A percentile compares a stretch with the other conserved stretches of the same genome.
phyloP scores from a whole-genome alignment of 2,888 invertebrate genomes.

The Chloromyia formosa region DNA sequence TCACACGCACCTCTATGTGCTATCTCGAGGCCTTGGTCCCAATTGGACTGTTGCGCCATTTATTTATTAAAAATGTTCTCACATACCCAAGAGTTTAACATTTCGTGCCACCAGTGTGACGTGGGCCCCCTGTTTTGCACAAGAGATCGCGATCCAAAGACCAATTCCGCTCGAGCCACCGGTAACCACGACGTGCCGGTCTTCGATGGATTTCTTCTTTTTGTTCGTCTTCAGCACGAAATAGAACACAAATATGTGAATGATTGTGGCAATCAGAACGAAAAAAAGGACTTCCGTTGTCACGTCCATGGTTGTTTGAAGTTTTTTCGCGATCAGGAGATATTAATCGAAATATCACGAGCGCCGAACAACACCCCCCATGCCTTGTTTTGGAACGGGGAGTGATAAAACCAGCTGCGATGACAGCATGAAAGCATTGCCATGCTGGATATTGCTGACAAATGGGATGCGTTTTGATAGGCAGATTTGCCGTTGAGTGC shows the following conservation, averaged over 20 bases:
- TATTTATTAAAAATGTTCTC: no score
- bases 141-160: slow-evolving; percentile 80
- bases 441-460: no score
- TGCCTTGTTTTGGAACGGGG: neutral
- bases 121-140: slow-evolving; percentile 82
- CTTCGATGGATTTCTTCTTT: slow-evolving; percentile 56
- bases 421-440: no score
- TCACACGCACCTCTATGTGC: no score
- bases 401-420: no score
- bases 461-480: no score
- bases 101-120: slow-evolving; percentile 92
- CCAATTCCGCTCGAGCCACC: slow-evolving; percentile 98
- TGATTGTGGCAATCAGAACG: slow-evolving; percentile 55
- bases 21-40: no score
- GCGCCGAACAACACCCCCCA: neutral
- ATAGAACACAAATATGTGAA: slow-evolving; percentile 56
- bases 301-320: slow-evolving; percentile 30
- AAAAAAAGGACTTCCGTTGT: slow-evolving; percentile 54
- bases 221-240: slow-evolving; percentile 58
- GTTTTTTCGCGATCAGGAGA: neutral
- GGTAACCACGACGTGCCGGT: slow-evolving; percentile 78
- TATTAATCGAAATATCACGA: neutral
- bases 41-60: no score
- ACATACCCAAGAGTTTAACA: slow-evolving; percentile 71
- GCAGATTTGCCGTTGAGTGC: no score